Evolutionary conservation across 2,888 invertebrate genomes (phyloP), one percentile per base, ranked within the genome.

Genomic region (Drosophila macrospina): DNA sequence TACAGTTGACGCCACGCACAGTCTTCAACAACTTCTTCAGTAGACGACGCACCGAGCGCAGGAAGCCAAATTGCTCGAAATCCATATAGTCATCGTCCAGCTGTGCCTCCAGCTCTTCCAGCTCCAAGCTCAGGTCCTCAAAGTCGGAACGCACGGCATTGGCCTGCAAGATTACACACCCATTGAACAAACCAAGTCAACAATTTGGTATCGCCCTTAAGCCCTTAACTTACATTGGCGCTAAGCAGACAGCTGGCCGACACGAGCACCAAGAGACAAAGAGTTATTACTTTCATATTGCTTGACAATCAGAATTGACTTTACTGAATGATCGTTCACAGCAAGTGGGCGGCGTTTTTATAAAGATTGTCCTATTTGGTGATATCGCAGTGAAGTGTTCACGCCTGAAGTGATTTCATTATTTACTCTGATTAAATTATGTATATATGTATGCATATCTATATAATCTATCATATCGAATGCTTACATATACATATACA

Each of bases 161-260:
- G 41, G 66, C 73, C 86, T 80, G 28, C 6, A 37, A 20, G 28
- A 5, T 26, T 11, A 8, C 1, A 8, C 2, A 8, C 10, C 26
- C 5, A 15, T 15, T 24, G 15, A 30, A 6, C 5, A 13, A 24
- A 2, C 3, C 16, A 26, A 30, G 4, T 8, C 28, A 11, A 42
- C 39, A 24, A 8, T 10, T 8, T 11, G 5, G 24, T 42, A 30
- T 42, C 37, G n/a, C 13, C 6, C n/a, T n/a, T n/a, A n/a, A 10
- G 4, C n/a, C 37, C 15, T n/a, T 4, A n/a, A 74, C 84, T 83
- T 64, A 86, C 86, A 34, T 57, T 61, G 20, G 44, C 36, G 80
- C 55, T 45, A 30, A 80, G 69, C 44, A 86, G 55, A 61, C 73
- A 86, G 65, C 80, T 59, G 61, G 61, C 81, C 1, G 68, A 47